Evolutionary conservation across 1,140 invertebrate genomes (phyloP).

Genomic region (Drosophila jambulina): DNA sequence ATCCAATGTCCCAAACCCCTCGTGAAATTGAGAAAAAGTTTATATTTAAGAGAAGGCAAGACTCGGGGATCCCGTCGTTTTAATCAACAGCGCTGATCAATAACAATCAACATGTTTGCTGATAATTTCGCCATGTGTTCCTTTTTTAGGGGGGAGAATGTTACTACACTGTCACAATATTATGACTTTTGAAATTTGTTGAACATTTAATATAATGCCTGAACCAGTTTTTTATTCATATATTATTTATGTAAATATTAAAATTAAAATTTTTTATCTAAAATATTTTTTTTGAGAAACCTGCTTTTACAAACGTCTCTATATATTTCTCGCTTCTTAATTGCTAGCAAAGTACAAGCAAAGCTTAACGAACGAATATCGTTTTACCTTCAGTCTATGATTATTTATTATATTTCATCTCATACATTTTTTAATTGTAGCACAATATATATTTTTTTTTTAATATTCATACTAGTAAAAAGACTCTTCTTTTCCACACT

Average conservation of each 20-base stretch:
- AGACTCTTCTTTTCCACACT: too few relatives aligned
- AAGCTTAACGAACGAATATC: too few relatives aligned
- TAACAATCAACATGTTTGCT: conserved; percentile 84
- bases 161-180: conserved; percentile 3
- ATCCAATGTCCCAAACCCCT: conserved; percentile 65
- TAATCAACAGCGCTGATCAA: conserved; percentile 81
- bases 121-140: conserved; percentile 71
- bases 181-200: neutral
- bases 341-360: neutral
- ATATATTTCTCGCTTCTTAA: too few relatives aligned
- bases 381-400: too few relatives aligned
- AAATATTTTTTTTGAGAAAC: neutral
- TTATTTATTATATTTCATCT: too few relatives aligned
- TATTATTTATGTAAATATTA: neutral
- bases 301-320: fast-evolving
- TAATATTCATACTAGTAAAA: too few relatives aligned
- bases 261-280: too few relatives aligned
- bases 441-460: too few relatives aligned
- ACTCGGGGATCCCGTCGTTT: conserved; percentile 63
- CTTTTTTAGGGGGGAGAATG: conserved; percentile 24
- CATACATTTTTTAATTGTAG: too few relatives aligned
- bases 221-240: neutral
- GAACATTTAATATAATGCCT: neutral
- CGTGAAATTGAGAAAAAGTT: conserved; percentile 28
- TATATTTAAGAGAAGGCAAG: conserved; percentile 6